Percentiles rank a stretch among this genome's conserved stretches.
phyloP scores from a whole-genome alignment of 2,888 invertebrate species.

The Acanthosepion lycidas region DNA sequence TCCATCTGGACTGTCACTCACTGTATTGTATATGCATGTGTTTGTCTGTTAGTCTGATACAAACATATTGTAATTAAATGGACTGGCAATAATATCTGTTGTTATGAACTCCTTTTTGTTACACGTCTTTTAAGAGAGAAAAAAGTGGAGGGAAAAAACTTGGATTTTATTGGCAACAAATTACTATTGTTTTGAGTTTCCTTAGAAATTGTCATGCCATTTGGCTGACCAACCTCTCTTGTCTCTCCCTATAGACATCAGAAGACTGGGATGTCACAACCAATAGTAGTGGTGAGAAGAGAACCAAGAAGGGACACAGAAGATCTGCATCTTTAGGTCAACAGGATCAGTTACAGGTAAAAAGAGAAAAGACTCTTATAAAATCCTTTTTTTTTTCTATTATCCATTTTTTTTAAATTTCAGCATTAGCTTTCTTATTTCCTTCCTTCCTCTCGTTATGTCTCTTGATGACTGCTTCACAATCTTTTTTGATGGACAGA shows the following conservation, averaged over 20 bases:
- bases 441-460: neutral
- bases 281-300: conserved; percentile 57
- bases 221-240: neutral
- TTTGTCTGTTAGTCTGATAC: neutral
- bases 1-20: neutral
- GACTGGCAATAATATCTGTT: neutral
- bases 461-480: neutral
- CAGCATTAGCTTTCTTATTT: neutral
- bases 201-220: neutral
- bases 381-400: neutral
- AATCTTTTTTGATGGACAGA: neutral
- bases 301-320: conserved; percentile 76
- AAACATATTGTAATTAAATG: neutral
- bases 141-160: neutral
- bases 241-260: conserved; percentile 71
- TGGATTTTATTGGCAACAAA: neutral
- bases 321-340: conserved; percentile 76
- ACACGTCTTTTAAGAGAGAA: neutral
- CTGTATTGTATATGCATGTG: neutral
- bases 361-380: neutral
- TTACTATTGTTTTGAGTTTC: neutral
- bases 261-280: conserved; percentile 78
- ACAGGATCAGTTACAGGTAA: conserved; percentile 77
- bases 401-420: neutral
- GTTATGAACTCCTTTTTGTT: neutral